A percentile compares a stretch with the other conserved stretches of the same genome.
Evolutionary conservation across 2,888 invertebrate genomes (phyloP).

Genomic region (Amphiduros pacificus): DNA sequence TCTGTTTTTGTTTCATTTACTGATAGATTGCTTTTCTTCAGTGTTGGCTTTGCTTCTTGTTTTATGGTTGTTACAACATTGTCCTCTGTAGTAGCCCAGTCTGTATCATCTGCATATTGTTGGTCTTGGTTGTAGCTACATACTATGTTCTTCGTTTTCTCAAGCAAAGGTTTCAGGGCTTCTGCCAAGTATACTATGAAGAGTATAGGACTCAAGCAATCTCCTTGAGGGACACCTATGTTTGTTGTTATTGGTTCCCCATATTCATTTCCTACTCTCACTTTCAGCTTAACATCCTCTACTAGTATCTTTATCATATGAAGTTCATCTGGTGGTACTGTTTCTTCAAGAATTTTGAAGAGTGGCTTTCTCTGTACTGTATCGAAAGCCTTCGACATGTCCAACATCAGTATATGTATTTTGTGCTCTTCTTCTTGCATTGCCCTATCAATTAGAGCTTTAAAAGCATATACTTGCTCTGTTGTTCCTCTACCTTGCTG

Average conservation of each 20-base stretch:
- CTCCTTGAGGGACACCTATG: constrained; percentile 17
- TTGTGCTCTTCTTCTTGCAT: not conserved
- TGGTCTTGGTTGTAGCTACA: too few species aligned
- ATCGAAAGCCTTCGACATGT: constrained; percentile 2
- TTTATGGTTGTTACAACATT: too few species aligned
- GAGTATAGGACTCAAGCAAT: constrained; percentile 18
- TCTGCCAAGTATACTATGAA: constrained; percentile 16
- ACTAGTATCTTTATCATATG: constrained; percentile 2
- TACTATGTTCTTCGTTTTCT: too few species aligned
- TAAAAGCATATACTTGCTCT: constrained; percentile 3
- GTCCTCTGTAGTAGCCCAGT: too few species aligned
- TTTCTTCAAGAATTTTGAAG: not conserved
- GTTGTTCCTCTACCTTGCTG: not conserved
- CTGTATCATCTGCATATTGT: too few species aligned
- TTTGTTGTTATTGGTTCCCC: constrained; percentile 8
- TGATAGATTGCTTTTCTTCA: too few species aligned
- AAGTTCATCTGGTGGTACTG: not conserved
- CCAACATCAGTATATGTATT: not conserved
- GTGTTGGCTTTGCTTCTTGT: too few species aligned
- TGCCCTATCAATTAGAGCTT: not conserved
- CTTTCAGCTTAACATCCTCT: constrained; percentile 6
- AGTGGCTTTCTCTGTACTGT: not conserved
- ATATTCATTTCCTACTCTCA: not conserved
- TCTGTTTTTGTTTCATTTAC: too few species aligned
- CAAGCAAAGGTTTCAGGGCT: too few species aligned